phyloP scores from a whole-genome alignment of 2,888 invertebrate genomes.

The Drosophila cyrtoloma region DNA sequence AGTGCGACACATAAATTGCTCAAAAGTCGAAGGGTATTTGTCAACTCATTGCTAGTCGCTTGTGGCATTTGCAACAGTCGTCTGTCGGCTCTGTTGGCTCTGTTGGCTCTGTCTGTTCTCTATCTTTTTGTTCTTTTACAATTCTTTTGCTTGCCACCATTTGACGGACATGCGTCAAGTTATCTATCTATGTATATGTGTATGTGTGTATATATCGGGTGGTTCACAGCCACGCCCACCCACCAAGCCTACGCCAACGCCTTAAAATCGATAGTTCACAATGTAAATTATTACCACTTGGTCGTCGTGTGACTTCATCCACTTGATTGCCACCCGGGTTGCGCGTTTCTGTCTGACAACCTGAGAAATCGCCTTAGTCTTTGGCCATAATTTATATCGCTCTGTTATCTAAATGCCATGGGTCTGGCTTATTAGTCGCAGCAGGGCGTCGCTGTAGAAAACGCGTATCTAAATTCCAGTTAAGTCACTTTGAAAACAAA shows the following conservation, averaged over 20 bases:
- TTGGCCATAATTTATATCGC: constrained; percentile 64
- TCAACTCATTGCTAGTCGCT: constrained; percentile 69
- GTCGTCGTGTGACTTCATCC: constrained; percentile 71
- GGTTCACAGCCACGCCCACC: constrained; percentile 18
- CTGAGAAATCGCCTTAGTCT: constrained; percentile 40
- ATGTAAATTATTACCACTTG: constrained; percentile 74
- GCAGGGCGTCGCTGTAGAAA: constrained; percentile 26
- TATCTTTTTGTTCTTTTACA: constrained; percentile 38
- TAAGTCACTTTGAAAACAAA: constrained; percentile 27
- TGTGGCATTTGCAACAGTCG: constrained; percentile 39
- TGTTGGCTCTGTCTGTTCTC: constrained; percentile 10
- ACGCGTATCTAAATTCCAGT: constrained; percentile 53
- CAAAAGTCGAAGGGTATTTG: constrained; percentile 80
- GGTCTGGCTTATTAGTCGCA: constrained; percentile 53
- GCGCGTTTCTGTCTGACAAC: constrained; percentile 24
- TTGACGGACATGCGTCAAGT: constrained; percentile 80
- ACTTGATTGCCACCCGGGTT: constrained; percentile 47
- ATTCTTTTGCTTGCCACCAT: constrained; percentile 35
- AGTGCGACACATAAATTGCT: constrained; percentile 76
- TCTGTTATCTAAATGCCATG: constrained; percentile 47
- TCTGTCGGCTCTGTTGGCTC: constrained; percentile 16
- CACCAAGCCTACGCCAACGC: constrained; percentile 14
- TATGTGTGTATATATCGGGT: constrained; percentile 4
- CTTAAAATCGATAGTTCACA: constrained; percentile 71
- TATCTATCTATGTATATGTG: constrained; percentile 32